phyloP scores from a whole-genome alignment of 2,797 vertebrate species.

The Salmo trutta region DNA sequence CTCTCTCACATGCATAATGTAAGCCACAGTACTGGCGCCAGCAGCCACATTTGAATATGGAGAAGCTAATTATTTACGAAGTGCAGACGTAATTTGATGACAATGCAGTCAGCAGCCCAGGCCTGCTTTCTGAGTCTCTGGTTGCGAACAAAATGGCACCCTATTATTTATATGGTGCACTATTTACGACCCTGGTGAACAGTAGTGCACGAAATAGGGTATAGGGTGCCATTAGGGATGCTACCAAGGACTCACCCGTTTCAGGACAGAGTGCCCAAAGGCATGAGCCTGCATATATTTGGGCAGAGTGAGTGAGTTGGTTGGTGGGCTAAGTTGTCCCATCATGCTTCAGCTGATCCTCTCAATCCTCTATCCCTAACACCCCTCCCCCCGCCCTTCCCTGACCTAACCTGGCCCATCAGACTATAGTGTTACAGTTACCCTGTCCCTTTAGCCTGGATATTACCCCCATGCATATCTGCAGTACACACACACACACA shows the following conservation, averaged over 20 bases:
- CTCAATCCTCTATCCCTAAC: background rate
- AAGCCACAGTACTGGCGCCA: background rate
- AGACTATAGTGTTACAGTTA: background rate
- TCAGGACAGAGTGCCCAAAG: background rate
- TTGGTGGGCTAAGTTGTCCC: constrained; percentile 17
- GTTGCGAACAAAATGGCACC: too few relatives aligned
- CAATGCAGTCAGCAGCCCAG: too few relatives aligned
- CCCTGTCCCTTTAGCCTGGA: background rate
- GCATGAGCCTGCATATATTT: background rate
- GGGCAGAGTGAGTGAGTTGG: background rate
- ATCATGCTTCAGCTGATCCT: background rate
- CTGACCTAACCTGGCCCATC: background rate
- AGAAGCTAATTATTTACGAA: background rate
- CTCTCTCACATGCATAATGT: background rate
- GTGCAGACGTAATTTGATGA: background rate
- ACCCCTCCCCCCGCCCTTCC: background rate
- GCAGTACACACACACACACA: background rate
- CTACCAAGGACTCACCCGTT: background rate
- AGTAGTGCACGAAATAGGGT: too few relatives aligned
- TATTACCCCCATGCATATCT: background rate
- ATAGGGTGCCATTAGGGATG: too few relatives aligned
- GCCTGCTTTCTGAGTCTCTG: background rate
- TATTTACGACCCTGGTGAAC: too few relatives aligned
- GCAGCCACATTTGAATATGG: background rate
- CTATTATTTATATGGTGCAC: too few relatives aligned